A percentile compares a stretch with the other conserved stretches of the same genome.
phyloP scores from a whole-genome alignment of 1,140 invertebrate genomes.

The Pristionchus pacificus region DNA sequence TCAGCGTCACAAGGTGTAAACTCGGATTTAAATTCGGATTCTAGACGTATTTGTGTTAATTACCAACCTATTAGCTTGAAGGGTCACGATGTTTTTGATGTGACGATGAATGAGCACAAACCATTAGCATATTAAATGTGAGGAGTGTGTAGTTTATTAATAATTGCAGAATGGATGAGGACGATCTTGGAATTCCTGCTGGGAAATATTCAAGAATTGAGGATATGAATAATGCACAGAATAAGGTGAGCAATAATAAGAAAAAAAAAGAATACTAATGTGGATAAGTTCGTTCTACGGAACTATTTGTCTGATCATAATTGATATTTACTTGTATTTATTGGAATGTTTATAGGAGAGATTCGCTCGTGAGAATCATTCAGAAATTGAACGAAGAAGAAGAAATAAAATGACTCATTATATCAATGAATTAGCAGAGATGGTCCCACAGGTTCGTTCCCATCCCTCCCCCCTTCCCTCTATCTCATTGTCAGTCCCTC shows the following conservation, averaged over 20 bases:
- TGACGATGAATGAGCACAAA: too few species aligned
- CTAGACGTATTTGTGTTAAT: too few species aligned
- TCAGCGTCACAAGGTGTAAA: too few species aligned
- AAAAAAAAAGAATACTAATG: neutral
- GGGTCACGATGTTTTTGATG: too few species aligned
- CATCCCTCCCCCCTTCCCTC: neutral
- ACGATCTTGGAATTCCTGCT: conserved; percentile 24
- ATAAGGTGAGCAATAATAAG: conserved; percentile 34
- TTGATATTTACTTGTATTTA: too few species aligned
- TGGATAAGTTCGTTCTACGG: too few species aligned
- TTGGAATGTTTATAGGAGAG: conserved; percentile 39
- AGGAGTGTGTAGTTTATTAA: too few species aligned
- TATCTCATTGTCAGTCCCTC: neutral
- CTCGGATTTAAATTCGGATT: too few species aligned
- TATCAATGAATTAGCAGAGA: conserved; percentile 97
- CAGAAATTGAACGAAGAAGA: conserved; percentile 93
- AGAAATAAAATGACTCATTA: conserved; percentile 99
- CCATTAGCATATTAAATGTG: too few species aligned
- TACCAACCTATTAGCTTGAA: too few species aligned
- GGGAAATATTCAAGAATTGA: conserved; percentile 38
- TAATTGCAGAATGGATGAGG: too few species aligned
- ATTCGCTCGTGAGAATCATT: conserved; percentile 84
- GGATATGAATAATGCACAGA: conserved; percentile 5
- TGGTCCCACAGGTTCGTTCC: conserved; percentile 79
- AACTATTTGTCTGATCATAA: too few species aligned